A percentile compares a stretch with the other conserved stretches of the same genome.
Conservation (phyloP, 2,113 vertebrate genomes). For the Oreocharis arfaki region DNA sequence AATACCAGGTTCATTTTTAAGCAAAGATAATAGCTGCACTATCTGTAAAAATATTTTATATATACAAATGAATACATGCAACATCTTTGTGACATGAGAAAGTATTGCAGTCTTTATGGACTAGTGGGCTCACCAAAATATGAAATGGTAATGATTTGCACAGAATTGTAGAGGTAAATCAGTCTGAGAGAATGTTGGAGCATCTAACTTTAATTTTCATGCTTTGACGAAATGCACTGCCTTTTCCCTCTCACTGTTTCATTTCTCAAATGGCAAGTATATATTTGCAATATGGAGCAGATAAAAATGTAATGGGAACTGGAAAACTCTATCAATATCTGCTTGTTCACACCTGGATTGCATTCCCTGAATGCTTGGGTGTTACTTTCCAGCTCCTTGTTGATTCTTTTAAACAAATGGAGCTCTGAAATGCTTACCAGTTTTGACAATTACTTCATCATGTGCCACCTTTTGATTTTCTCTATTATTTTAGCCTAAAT, state of each 20-base stretch:
- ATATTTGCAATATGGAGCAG: neutral
- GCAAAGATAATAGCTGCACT: neutral
- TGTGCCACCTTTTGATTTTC: neutral
- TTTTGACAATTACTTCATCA: neutral
- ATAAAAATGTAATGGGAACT: neutral
- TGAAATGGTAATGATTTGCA: neutral
- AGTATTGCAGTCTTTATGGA: neutral
- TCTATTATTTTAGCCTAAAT: neutral
- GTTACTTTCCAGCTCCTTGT: neutral
- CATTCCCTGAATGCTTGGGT: neutral
- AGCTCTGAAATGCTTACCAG: neutral
- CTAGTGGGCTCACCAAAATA: neutral
- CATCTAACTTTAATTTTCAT: neutral
- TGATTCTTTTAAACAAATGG: neutral
- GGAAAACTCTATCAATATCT: neutral
- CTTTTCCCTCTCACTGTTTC: neutral
- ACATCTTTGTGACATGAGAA: neutral
- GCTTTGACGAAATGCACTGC: neutral
- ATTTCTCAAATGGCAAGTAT: neutral
- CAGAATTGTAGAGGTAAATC: neutral
- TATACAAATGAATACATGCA: neutral
- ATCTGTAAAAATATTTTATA: neutral
- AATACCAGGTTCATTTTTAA: neutral
- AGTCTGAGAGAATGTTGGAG: neutral
- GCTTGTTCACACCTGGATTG: neutral